Base-by-base conservation (phyloP, 2,113 vertebrate species). In the Mustela lutreola region DNA sequence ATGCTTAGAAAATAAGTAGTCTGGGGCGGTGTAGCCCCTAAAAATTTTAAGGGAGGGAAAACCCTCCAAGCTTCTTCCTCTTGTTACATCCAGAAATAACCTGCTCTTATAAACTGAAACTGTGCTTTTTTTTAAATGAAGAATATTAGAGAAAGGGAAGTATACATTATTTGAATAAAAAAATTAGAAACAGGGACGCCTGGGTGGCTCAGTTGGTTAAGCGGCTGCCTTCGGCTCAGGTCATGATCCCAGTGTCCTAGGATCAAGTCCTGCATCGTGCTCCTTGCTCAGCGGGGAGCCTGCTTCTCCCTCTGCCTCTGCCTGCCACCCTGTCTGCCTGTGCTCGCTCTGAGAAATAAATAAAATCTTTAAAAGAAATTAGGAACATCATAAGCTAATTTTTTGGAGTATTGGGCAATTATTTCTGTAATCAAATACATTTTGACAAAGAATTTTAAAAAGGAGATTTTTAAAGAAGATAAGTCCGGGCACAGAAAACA, bases 371-470 rank as follows among this genome's bases (percentile, higher is more conserved):
- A 80, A 65, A 92, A 16, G 5, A 53, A 16, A 53, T 53, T 67
- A 80, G 88, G 67, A 75, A 36, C 39, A 2, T 71, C 56, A 11
- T 42, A 67, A 91, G 67, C 67, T 86, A 39, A 91, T 62, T 93
- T 93, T 83, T 19, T 63, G 36, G 26, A 65, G 11, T 85, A 1
- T 45, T 12, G 31, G 94, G 58, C 48, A 71, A 14, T 91, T 73
- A 60, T 53, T 85, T 97, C 97, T 92, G 16, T 81, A 95, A 92
- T 73, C 42, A 92, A 86, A 81, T 53, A 39, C 18, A 24, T 91
- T 76, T 85, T 85, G 82, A 93, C 36, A 94, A 95, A 56, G 53
- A 56, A 56, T 56, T 56, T 56, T 56, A 56, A 86, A 39, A 70
- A 60, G 16, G 50, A 86, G 70, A 56, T 76, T 78, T 67, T 83